Evolutionary conservation across 2,797 vertebrate genomes (phyloP).

Genomic region (Petrocephalus sullivani): DNA sequence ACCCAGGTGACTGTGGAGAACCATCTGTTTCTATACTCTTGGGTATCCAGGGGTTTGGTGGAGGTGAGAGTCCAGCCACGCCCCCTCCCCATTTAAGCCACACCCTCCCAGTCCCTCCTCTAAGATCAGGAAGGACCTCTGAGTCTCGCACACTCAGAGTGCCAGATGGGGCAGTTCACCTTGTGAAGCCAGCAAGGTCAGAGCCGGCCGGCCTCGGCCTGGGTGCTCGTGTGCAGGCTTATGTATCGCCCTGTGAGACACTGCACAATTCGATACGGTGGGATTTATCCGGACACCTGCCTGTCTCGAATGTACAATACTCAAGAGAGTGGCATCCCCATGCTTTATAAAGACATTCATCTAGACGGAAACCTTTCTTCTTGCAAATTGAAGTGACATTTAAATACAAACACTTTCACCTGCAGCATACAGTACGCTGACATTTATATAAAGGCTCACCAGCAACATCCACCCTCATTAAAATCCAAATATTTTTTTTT

Average conservation of each 20-base stretch:
- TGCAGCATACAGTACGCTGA: constrained; percentile 43
- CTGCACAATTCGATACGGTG: neutral
- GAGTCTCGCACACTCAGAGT: constrained; percentile 29
- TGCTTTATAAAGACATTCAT: constrained; percentile 37
- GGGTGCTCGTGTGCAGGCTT: constrained; percentile 27
- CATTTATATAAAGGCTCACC: constrained; percentile 14
- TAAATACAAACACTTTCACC: constrained; percentile 55
- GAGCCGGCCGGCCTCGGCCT: constrained; percentile 52
- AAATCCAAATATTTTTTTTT: constrained; percentile 6
- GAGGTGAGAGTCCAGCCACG: constrained; percentile 40
- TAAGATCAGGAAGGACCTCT: constrained; percentile 23
- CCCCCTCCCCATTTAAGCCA: constrained; percentile 22
- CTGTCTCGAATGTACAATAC: neutral
- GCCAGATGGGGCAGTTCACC: constrained; percentile 43
- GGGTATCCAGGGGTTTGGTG: constrained; percentile 37
- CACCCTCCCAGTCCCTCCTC: constrained; percentile 1
- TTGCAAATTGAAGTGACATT: constrained; percentile 39
- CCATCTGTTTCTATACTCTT: constrained; percentile 57
- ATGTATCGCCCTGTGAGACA: neutral
- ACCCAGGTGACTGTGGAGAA: constrained; percentile 58
- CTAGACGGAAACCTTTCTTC: constrained; percentile 56
- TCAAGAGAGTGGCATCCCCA: neutral
- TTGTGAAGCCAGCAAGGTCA: constrained; percentile 56
- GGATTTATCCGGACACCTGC: neutral
- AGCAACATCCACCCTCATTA: constrained; percentile 12